These are phyloP conservation scores for Strix occidentalis DNA, from an alignment of 2,797 vertebrate genomes.

Conservation along the genomic window DNA sequence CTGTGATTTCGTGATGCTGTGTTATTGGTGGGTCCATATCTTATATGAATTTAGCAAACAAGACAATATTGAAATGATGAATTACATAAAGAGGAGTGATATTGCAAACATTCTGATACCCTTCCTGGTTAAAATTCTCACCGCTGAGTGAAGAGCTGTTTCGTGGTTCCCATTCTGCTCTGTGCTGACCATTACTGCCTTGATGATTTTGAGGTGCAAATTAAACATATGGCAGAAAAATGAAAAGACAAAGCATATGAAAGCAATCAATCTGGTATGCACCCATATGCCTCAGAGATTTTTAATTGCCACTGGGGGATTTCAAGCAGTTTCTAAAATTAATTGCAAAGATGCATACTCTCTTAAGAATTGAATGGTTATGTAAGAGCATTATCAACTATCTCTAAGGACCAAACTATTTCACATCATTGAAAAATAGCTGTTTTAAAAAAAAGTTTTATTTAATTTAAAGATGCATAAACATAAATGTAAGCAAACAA, in stretches of 20 bases:
- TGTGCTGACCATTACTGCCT: not conserved
- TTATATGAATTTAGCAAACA: not conserved
- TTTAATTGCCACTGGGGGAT: not conserved
- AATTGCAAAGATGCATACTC: not conserved
- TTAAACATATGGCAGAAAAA: not conserved
- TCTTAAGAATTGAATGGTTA: not conserved
- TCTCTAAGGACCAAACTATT: not conserved
- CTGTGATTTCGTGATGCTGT: accelerated
- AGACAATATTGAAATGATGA: not conserved
- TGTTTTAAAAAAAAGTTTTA: not conserved
- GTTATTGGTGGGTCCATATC: not conserved
- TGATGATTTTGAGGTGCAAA: not conserved
- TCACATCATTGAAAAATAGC: accelerated
- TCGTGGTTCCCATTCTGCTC: not conserved
- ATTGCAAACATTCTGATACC: not conserved
- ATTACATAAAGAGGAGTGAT: not conserved
- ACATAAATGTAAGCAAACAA: not conserved
- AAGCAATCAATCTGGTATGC: not conserved
- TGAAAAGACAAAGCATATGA: not conserved
- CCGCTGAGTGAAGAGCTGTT: not conserved
- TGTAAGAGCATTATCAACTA: not conserved
- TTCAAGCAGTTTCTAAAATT: not conserved
- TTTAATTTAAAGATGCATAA: not conserved
- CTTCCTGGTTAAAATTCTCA: not conserved
- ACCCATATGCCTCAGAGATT: not conserved